Conservation (phyloP, 2,113 vertebrate genomes). For the Cyprinodon tularosa region DNA sequence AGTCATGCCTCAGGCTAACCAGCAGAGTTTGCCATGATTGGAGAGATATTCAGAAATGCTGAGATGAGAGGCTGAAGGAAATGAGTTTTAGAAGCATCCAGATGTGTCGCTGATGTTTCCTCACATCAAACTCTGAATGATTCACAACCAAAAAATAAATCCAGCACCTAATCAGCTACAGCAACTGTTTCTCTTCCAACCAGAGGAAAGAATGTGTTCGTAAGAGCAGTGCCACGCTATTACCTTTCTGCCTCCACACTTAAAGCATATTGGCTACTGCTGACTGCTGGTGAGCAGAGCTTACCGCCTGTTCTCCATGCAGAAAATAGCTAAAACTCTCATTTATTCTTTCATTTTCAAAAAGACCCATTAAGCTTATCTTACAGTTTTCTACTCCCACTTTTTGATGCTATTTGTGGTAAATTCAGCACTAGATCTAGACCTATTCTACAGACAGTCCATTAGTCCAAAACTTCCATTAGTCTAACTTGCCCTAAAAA, state of each 20-base stretch:
- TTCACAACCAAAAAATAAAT: no score
- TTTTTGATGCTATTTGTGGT: background rate
- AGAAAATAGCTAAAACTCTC: no score
- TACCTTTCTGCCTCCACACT: background rate
- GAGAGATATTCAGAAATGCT: background rate
- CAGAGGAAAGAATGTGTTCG: background rate
- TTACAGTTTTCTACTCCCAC: background rate
- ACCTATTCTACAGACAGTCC: no score
- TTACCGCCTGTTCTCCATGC: background rate
- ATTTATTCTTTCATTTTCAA: no score
- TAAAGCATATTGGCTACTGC: background rate
- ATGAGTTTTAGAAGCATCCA: no score
- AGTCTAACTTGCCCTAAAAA: no score
- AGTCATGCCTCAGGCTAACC: slow-evolving; percentile 29
- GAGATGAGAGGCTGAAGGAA: background rate
- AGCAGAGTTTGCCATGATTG: background rate
- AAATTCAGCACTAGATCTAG: background rate
- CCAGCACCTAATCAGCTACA: no score
- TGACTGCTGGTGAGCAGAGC: background rate
- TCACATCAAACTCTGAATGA: no score
- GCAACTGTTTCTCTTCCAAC: no score
- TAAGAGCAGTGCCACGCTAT: background rate
- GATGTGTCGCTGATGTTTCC: no score
- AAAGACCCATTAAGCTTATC: background rate
- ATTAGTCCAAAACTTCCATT: no score